These are phyloP conservation scores for Tenebrosternarchus preto DNA, from an alignment of 2,113 vertebrate genomes.

Conservation along the genomic window DNA sequence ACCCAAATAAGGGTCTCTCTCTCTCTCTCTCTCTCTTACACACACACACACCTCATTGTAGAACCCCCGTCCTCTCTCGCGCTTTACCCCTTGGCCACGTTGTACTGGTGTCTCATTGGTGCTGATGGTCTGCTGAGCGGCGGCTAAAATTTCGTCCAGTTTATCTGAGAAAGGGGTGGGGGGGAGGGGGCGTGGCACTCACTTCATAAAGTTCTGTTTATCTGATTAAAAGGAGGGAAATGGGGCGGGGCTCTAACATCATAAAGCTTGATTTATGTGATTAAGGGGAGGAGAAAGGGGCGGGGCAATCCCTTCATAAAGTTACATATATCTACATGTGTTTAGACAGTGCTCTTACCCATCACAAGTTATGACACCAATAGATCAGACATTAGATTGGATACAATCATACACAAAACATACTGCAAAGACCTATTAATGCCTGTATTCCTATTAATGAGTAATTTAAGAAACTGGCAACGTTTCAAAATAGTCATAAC, in stretches of 20 bases:
- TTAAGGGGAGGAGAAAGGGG: conserved; percentile 26
- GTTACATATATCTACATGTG: too few species aligned
- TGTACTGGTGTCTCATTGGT: conserved; percentile 82
- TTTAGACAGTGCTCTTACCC: too few species aligned
- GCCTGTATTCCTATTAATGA: too few species aligned
- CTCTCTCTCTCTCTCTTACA: too few species aligned
- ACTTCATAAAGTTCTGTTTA: background rate
- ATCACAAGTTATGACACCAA: too few species aligned
- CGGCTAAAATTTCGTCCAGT: conserved; percentile 90
- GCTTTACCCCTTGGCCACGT: conserved; percentile 79
- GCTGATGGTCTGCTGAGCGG: conserved; percentile 90
- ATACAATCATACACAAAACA: too few species aligned
- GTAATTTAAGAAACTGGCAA: too few species aligned
- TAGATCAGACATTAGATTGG: too few species aligned
- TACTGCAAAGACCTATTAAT: too few species aligned
- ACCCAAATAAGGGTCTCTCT: background rate
- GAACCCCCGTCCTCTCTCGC: conserved; percentile 80
- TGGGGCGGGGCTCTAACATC: background rate
- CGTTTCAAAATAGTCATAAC: too few species aligned
- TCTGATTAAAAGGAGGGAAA: conserved; percentile 46
- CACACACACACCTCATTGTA: conserved; percentile 76
- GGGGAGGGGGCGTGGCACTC: conserved; percentile 38
- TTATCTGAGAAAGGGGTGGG: conserved; percentile 78
- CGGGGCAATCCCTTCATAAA: too few species aligned
- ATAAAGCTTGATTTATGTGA: conserved; percentile 76